phyloP scores from a whole-genome alignment of 2,797 vertebrate genomes.

The Bothrops alternatus region DNA sequence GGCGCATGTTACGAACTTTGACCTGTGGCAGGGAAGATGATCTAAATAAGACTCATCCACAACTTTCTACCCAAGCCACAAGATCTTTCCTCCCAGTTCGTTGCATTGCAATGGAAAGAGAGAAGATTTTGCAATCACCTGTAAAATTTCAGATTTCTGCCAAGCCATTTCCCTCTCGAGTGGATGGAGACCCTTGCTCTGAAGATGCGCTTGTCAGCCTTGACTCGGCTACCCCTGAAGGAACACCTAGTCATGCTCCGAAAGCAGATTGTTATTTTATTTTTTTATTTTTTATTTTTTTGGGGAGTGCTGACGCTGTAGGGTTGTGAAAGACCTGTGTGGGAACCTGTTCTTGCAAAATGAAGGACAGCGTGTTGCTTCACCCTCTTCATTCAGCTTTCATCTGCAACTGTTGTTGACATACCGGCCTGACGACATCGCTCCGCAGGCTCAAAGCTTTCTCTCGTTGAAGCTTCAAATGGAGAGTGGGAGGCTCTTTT shows the following conservation, averaged over 20 bases:
- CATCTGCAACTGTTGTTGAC: constrained; percentile 39
- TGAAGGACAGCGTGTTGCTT: constrained; percentile 19
- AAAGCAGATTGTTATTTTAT: background rate
- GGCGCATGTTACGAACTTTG: background rate
- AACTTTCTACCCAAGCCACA: background rate
- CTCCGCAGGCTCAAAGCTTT: background rate
- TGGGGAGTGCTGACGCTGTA: background rate
- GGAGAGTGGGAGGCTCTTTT: background rate
- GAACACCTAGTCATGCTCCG: background rate
- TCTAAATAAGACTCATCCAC: too few relatives aligned
- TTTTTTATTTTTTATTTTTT: too few relatives aligned
- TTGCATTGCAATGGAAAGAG: background rate
- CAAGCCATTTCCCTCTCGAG: background rate
- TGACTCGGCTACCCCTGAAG: background rate
- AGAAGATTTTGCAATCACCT: background rate
- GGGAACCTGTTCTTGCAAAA: constrained; percentile 24
- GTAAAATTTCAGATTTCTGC: background rate
- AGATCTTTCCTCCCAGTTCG: background rate
- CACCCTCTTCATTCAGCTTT: background rate
- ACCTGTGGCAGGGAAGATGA: too few relatives aligned
- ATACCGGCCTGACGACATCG: background rate
- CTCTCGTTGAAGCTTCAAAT: background rate
- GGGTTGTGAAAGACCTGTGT: constrained; percentile 26
- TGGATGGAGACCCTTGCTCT: background rate
- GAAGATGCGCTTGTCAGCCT: background rate